Evolutionary conservation across 2,888 invertebrate genomes (phyloP).

Genomic region (Drosophila meridionalis): DNA sequence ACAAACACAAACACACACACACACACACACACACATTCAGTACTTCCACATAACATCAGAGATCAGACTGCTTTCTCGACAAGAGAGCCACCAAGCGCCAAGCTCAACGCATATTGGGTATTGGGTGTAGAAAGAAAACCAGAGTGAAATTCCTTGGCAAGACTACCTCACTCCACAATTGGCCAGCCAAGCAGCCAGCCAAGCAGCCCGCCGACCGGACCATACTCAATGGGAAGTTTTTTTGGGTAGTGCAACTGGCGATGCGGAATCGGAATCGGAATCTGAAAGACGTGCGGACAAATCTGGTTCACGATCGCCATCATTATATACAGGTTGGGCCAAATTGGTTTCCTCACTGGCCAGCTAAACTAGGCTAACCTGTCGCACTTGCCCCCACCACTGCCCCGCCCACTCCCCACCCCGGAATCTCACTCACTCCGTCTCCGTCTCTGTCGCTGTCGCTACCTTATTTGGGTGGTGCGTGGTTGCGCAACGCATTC

Average conservation of each 20-base stretch:
- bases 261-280: conserved; percentile 54
- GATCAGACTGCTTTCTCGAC: conserved; percentile 39
- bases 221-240: conserved; percentile 40
- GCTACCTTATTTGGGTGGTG: conserved; percentile 49
- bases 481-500: conserved; percentile 51
- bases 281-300: conserved; percentile 9
- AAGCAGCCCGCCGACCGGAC: conserved; percentile 20
- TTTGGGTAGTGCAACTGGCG: conserved; percentile 28
- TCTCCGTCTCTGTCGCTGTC: neutral
- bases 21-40: neutral
- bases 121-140: conserved; percentile 52
- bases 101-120: conserved; percentile 17
- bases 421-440: neutral
- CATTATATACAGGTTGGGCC: conserved; percentile 48
- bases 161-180: conserved; percentile 12
- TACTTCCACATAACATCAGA: conserved; percentile 22
- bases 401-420: neutral
- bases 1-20: conserved; percentile 14
- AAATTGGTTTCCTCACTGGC: conserved; percentile 47
- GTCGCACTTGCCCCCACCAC: conserved; percentile 15
- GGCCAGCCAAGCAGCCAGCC: neutral
- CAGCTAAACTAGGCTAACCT: conserved; percentile 57
- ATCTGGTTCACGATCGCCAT: conserved; percentile 52
- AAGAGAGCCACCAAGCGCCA: neutral
- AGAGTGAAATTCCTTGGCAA: conserved; percentile 60